phyloP scores from a whole-genome alignment of 2,113 vertebrate species.

The Muntiacus muntjak region DNA sequence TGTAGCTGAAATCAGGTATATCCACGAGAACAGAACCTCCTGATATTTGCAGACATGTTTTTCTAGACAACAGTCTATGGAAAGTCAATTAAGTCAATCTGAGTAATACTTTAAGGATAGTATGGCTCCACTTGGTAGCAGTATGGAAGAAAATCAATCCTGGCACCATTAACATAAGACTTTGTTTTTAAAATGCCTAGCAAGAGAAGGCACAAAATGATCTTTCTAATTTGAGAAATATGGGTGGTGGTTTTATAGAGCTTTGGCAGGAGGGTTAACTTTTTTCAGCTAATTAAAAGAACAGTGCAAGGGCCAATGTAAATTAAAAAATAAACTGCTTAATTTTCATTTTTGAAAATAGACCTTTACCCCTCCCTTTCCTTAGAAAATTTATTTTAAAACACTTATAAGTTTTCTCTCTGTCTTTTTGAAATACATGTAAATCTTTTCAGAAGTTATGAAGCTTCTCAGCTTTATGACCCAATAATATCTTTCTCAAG shows the following conservation, averaged over 20 bases:
- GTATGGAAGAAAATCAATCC: neutral
- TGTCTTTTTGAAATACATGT: conserved; percentile 4
- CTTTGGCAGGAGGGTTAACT: neutral
- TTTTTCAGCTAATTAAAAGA: neutral
- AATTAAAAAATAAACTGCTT: conserved; percentile 10
- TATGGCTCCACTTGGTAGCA: neutral
- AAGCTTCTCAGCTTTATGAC: conserved; percentile 5
- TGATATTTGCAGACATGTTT: neutral
- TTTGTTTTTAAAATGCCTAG: neutral
- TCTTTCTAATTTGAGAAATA: conserved; percentile 3
- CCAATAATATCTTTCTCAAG: neutral
- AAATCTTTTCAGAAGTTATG: conserved; percentile 5
- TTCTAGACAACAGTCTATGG: neutral
- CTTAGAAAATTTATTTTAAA: neutral
- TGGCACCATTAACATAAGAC: neutral
- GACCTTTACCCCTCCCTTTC: neutral
- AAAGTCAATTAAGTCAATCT: neutral
- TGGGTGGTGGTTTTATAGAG: neutral
- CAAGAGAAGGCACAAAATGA: neutral
- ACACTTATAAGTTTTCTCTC: neutral
- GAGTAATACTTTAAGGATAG: neutral
- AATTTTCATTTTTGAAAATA: conserved; percentile 20
- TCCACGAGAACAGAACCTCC: neutral
- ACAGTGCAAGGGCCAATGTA: conserved; percentile 3
- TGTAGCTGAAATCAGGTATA: neutral